Evolutionary conservation across 2,113 vertebrate genomes (phyloP), one percentile per base, ranked within the genome.

Genomic region (Erythrocercus mccallii): DNA sequence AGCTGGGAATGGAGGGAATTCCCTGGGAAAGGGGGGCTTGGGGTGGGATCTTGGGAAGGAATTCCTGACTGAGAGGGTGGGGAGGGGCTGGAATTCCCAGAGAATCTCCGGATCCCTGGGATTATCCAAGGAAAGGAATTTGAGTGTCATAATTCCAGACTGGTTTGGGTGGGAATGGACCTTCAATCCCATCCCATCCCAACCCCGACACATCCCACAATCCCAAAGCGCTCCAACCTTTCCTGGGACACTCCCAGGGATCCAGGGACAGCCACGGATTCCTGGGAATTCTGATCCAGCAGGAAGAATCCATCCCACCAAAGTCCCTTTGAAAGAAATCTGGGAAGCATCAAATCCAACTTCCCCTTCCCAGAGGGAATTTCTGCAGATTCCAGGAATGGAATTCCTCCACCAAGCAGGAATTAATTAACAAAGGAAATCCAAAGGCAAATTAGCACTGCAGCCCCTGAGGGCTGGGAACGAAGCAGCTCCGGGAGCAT

Each of bases 181-280:
- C 21, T 62, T 7, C 1, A 37, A 37, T 42, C 31, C 38, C 66
- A 51, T 35, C 48, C 68, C 50, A 53, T 54, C 15, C 69, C 69
- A 24, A 10, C 14, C 47, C 47, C 2, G 4, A 7, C 45, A 8
- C 15, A 2, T 61, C 10, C 48, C 48, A 2, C 0, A 0, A 6
- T 37, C 47, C 57, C 57, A 33, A 38, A 13, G 1, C 11, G 22
- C 57, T 62, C 57, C 68, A 10, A 1, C 48, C 40, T 33, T 9
- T 38, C 65, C 58, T 23, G 8, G 69, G 47, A 16, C 21, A 5
- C 10, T 44, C 8, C 37, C 66, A 35, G 25, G 56, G 50, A 64
- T 73, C 38, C 60, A 11, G 58, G 11, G 18, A 11, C n/a, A 15
- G 25, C 31, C 33, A 16, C 7, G 14, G 15, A 37, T 47, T 47